phyloP scores from a whole-genome alignment of 2,888 invertebrate genomes.

The Drosophila anomelani region DNA sequence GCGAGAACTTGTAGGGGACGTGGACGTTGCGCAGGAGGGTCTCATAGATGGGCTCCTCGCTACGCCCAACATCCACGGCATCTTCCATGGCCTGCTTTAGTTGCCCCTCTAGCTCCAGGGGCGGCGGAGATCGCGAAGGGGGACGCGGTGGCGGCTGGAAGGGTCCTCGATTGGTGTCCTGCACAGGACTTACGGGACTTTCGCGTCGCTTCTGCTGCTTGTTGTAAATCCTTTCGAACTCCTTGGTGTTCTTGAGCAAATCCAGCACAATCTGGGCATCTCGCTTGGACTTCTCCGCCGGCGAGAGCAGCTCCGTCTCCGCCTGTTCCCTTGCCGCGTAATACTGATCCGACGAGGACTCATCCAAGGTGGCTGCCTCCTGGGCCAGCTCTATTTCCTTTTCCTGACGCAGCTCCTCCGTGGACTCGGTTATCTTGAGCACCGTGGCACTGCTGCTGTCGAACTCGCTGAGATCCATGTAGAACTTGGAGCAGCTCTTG shows the following conservation, averaged over 20 bases:
- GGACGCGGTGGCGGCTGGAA: slow-evolving; percentile 83
- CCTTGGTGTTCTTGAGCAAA: slow-evolving; percentile 92
- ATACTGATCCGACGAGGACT: slow-evolving; percentile 44
- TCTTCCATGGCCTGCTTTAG: slow-evolving; percentile 1
- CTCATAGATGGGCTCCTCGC: slow-evolving; percentile 84
- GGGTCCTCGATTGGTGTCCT: slow-evolving; percentile 42
- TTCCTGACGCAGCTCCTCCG: slow-evolving; percentile 85
- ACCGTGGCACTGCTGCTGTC: slow-evolving; percentile 81
- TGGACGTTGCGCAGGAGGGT: slow-evolving; percentile 84
- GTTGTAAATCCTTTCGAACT: slow-evolving; percentile 91
- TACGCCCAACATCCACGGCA: slow-evolving; percentile 19
- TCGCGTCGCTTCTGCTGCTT: slow-evolving; percentile 88
- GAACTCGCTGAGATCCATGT: slow-evolving; percentile 88
- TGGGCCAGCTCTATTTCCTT: slow-evolving; percentile 65
- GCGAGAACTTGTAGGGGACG: slow-evolving; percentile 85
- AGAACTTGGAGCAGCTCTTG: slow-evolving; percentile 88
- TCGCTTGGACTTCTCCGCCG: slow-evolving; percentile 89
- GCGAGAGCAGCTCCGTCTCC: slow-evolving; percentile 48
- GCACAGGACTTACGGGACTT: slow-evolving; percentile 57
- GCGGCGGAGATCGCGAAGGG: slow-evolving; percentile 83
- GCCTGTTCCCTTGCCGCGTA: slow-evolving; percentile 17
- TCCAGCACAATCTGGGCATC: slow-evolving; percentile 89
- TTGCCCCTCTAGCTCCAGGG: slow-evolving; percentile 77
- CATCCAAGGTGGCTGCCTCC: slow-evolving; percentile 55
- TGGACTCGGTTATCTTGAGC: slow-evolving; percentile 88